Conservation (phyloP, 1,140 invertebrate genomes). For the Drosophila insularis region DNA sequence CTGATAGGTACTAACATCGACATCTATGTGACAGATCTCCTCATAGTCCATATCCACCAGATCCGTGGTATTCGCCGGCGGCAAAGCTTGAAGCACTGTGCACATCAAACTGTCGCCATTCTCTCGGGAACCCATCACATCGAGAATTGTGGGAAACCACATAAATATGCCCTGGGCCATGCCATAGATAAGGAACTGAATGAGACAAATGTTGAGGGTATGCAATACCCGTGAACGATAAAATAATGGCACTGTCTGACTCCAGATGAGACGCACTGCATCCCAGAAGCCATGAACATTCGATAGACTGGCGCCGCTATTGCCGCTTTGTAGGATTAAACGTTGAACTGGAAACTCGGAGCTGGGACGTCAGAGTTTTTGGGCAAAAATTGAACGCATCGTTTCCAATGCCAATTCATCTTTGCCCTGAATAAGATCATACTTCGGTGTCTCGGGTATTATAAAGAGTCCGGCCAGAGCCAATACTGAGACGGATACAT, state of each 20-base stretch:
- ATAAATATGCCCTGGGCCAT: slow-evolving; percentile 82
- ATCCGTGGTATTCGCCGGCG: neutral
- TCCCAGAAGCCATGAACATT: slow-evolving; percentile 61
- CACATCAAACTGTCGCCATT: slow-evolving; percentile 41
- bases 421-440: slow-evolving; percentile 86
- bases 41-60: neutral
- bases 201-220: slow-evolving; percentile 84
- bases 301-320: slow-evolving; percentile 50
- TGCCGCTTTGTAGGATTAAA: slow-evolving; percentile 39
- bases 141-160: slow-evolving; percentile 82
- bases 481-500: slow-evolving; percentile 84
- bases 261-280: slow-evolving; percentile 81
- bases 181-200: slow-evolving; percentile 83
- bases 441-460: slow-evolving; percentile 91
- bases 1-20: slow-evolving; percentile 56
- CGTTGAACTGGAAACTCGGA: slow-evolving; percentile 61
- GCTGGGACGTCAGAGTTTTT: slow-evolving; percentile 84
- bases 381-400: slow-evolving; percentile 85
- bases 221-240: slow-evolving; percentile 83
- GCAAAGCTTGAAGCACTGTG: slow-evolving; percentile 35
- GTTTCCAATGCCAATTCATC: slow-evolving; percentile 85
- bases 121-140: slow-evolving; percentile 45
- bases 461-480: slow-evolving; percentile 83
- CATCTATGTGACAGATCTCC: slow-evolving; percentile 26
- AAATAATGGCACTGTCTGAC: slow-evolving; percentile 83